phyloP scores from a whole-genome alignment of 2,888 invertebrate genomes.

The Acleris literana region DNA sequence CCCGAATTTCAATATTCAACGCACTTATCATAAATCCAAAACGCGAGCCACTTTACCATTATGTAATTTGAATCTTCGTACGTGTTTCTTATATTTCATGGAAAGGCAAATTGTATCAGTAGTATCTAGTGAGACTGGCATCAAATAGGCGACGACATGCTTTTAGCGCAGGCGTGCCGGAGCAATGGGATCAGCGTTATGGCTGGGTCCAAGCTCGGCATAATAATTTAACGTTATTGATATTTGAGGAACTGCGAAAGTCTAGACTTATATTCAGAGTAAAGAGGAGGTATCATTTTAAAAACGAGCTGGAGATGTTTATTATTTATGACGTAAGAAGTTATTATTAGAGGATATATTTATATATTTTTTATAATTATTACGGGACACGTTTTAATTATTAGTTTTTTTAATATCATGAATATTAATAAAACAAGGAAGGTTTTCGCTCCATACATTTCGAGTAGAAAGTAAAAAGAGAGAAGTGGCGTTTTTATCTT shows the following conservation, averaged over 20 bases:
- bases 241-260: constrained; percentile 2
- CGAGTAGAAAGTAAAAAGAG: no score
- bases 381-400: no score
- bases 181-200: constrained; percentile 60
- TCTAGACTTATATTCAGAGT: constrained; percentile 11
- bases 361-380: no score
- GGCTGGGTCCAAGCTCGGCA: constrained; percentile 42
- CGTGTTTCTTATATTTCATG: constrained; percentile 58
- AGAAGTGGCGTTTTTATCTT: no score
- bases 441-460: no score
- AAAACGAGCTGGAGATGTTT: no score
- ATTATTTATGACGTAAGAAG: no score
- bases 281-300: neutral
- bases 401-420: no score
- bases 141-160: constrained; percentile 77
- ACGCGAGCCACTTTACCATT: constrained; percentile 34
- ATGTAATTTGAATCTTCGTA: constrained; percentile 48
- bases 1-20: constrained; percentile 12
- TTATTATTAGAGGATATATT: no score
- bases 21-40: constrained; percentile 19
- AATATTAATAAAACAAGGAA: no score
- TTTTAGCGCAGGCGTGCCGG: constrained; percentile 68
- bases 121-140: constrained; percentile 54
- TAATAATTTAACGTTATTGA: constrained; percentile 15
- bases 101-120: constrained; percentile 67